phyloP scores from a whole-genome alignment of 1,140 invertebrate species.

The Chironomus striatipennis region DNA sequence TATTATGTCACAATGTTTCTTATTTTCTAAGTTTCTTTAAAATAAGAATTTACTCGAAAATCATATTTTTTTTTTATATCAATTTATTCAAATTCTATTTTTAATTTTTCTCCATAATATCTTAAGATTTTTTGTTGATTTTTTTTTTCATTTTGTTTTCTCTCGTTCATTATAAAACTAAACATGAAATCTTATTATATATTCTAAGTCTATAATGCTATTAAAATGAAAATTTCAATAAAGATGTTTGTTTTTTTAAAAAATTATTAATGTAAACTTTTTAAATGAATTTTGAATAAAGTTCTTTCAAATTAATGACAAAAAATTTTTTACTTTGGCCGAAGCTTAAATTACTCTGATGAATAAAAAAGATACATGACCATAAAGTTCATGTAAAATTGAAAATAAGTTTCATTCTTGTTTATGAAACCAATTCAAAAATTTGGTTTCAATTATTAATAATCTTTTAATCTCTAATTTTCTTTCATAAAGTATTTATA shows the following conservation, averaged over 20 bases:
- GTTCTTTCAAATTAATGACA: not conserved
- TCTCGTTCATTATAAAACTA: slow-evolving; percentile 1
- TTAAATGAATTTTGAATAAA: slow-evolving; percentile 1
- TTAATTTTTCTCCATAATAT: not conserved
- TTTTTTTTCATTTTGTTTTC: slow-evolving; percentile 3
- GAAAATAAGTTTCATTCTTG: not conserved
- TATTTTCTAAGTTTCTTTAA: not conserved
- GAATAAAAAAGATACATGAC: not conserved
- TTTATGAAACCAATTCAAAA: not conserved
- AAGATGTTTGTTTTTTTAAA: not conserved
- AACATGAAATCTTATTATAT: slow-evolving; percentile 1
- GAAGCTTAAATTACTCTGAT: not conserved
- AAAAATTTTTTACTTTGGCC: slow-evolving; percentile 18
- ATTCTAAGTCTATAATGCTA: not conserved
- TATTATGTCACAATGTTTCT: not conserved
- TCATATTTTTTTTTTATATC: not conserved
- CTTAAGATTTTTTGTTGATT: not conserved
- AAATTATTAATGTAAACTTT: not conserved
- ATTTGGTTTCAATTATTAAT: not conserved
- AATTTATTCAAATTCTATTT: slow-evolving; percentile 9
- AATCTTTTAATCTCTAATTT: not conserved
- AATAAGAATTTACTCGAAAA: not conserved
- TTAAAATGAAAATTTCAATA: slow-evolving; percentile 2
- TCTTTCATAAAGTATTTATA: slow-evolving; percentile 1
- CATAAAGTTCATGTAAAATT: too few relatives aligned